A percentile compares a stretch with the other conserved stretches of the same genome.
Conservation (phyloP, 2,113 vertebrate species). For the Oreocharis arfaki region DNA sequence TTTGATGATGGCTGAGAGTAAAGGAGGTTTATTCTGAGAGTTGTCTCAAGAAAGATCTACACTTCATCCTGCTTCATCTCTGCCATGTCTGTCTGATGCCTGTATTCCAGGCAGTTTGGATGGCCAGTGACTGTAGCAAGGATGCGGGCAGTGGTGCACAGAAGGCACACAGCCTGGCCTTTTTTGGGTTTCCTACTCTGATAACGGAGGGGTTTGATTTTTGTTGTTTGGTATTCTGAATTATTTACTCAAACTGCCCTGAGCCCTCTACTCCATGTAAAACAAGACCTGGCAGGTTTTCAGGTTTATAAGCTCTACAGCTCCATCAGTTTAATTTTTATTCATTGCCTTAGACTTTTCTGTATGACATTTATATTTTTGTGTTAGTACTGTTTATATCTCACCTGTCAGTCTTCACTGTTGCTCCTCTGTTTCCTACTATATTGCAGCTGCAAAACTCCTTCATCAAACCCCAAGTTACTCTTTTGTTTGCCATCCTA, state of each 20-base stretch:
- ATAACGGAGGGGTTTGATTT: background rate
- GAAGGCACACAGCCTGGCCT: background rate
- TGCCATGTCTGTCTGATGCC: background rate
- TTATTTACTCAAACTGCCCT: background rate
- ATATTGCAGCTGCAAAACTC: background rate
- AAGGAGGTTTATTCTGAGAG: background rate
- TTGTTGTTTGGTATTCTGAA: background rate
- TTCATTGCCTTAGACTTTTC: background rate
- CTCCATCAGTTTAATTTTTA: background rate
- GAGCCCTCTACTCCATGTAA: background rate
- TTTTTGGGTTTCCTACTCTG: background rate
- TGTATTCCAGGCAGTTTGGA: background rate
- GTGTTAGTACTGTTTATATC: background rate
- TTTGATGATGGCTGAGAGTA: background rate
- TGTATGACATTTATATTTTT: background rate
- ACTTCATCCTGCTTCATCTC: background rate
- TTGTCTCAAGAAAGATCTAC: background rate
- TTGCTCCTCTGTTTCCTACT: background rate
- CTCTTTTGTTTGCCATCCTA: background rate
- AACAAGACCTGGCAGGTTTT: background rate
- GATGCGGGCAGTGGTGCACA: background rate
- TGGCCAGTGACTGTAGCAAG: background rate
- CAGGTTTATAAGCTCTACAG: background rate
- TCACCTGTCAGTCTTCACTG: background rate
- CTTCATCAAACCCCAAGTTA: background rate